These are phyloP conservation scores for Bombus breviceps DNA, from an alignment of 1,140 invertebrate genomes.

Conservation along the genomic window DNA sequence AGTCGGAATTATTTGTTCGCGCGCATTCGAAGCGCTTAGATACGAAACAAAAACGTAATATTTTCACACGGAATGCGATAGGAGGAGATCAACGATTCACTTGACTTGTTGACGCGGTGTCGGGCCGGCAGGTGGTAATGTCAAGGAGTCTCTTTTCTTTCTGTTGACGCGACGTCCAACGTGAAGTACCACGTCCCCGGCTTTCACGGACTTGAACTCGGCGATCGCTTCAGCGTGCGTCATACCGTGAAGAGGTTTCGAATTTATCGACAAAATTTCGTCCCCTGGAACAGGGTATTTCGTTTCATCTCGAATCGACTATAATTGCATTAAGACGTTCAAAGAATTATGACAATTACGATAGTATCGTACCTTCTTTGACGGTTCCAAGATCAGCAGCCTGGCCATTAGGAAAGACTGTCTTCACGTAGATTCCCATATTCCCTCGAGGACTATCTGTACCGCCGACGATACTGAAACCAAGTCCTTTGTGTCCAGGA, in stretches of 20 bases:
- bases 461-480: constrained; percentile 96
- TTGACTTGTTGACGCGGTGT: constrained; percentile 62
- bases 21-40: neutral
- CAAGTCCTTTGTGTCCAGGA: constrained; percentile 92
- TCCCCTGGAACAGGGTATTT: constrained; percentile 87
- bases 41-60: neutral
- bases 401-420: constrained; percentile 94
- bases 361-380: constrained; percentile 88
- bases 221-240: constrained; percentile 94
- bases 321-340: neutral
- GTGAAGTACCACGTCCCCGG: constrained; percentile 92
- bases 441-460: constrained; percentile 93
- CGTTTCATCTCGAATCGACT: neutral
- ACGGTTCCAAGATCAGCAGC: constrained; percentile 91
- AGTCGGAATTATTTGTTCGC: too few relatives aligned
- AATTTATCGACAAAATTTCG: constrained; percentile 96
- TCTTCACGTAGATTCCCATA: constrained; percentile 96
- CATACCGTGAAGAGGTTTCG: constrained; percentile 90
- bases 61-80: constrained; percentile 25
- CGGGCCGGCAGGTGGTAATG: constrained; percentile 54
- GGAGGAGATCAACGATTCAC: constrained; percentile 45
- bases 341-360: neutral
- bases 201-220: constrained; percentile 94
- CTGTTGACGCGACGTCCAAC: constrained; percentile 87
- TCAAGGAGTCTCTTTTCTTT: constrained; percentile 76